phyloP scores from a whole-genome alignment of 2,888 invertebrate species.

The Agonopterix subpropinquella region DNA sequence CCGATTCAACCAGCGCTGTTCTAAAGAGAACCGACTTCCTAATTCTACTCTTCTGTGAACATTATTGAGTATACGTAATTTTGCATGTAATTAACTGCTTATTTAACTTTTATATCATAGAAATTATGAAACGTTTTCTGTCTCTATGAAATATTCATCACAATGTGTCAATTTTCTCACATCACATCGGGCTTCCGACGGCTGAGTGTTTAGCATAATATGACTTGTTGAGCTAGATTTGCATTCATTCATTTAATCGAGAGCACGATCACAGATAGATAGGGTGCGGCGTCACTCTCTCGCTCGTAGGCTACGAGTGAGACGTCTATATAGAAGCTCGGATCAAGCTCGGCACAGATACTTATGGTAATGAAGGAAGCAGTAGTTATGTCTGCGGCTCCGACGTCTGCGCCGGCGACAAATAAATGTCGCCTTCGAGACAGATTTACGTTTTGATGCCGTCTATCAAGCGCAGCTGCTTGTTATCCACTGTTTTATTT shows the following conservation, averaged over 20 bases:
- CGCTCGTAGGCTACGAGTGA: constrained; percentile 1
- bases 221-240: constrained; percentile 9
- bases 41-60: too few species aligned
- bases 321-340: neutral
- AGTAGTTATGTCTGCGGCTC: constrained; percentile 19
- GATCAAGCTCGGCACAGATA: constrained; percentile 3
- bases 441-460: constrained; percentile 19
- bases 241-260: constrained; percentile 10
- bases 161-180: constrained; percentile 6
- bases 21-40: too few species aligned
- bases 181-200: neutral
- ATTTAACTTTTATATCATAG: too few species aligned
- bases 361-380: constrained; percentile 34
- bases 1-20: too few species aligned
- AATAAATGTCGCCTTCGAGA: constrained; percentile 24
- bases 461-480: constrained; percentile 7
- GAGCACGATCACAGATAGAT: constrained; percentile 3
- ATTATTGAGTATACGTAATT: too few species aligned
- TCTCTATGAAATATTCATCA: neutral
- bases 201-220: constrained; percentile 6
- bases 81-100: too few species aligned
- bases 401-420: constrained; percentile 22
- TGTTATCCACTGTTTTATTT: constrained; percentile 2
- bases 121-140: too few species aligned
- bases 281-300: constrained; percentile 1